Conservation (phyloP, 2,113 vertebrate species). For the Baryphthengus martii region DNA sequence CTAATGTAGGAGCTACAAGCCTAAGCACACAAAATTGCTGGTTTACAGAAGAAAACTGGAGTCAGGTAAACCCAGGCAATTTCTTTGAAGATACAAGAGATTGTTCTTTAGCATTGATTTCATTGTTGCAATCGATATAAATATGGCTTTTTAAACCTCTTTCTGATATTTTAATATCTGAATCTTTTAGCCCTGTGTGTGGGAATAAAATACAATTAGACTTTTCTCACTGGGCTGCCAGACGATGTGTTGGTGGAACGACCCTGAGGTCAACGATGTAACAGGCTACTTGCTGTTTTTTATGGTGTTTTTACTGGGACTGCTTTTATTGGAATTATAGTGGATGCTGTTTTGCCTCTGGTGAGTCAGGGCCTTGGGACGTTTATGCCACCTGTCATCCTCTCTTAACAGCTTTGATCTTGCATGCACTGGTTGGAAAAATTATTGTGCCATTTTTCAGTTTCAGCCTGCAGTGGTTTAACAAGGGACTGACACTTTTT, state of each 20-base stretch:
- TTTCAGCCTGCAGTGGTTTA: slow-evolving; percentile 62
- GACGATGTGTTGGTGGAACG: slow-evolving; percentile 1
- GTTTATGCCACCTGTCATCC: slow-evolving; percentile 58
- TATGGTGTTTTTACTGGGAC: not conserved
- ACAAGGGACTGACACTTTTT: slow-evolving; percentile 56
- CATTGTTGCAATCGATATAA: not conserved
- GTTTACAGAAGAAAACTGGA: not conserved
- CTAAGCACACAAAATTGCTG: not conserved
- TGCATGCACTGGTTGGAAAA: slow-evolving; percentile 48
- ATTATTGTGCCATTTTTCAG: slow-evolving; percentile 71
- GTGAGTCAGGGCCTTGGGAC: slow-evolving; percentile 40
- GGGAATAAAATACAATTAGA: slow-evolving; percentile 5
- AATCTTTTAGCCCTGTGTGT: not conserved
- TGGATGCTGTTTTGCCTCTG: slow-evolving; percentile 14
- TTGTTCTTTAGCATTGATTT: not conserved
- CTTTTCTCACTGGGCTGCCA: not conserved
- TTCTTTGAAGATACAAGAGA: not conserved
- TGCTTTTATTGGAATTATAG: slow-evolving; percentile 27
- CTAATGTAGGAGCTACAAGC: not conserved
- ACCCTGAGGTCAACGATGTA: slow-evolving; percentile 16
- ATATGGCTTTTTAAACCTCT: not conserved
- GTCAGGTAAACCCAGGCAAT: not conserved
- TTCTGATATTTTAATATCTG: not conserved
- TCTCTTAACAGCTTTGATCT: slow-evolving; percentile 65
- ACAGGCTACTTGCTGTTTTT: slow-evolving; percentile 16